Evolutionary conservation across 2,797 vertebrate species (phyloP).

Genomic region (Alcedo atthis): DNA sequence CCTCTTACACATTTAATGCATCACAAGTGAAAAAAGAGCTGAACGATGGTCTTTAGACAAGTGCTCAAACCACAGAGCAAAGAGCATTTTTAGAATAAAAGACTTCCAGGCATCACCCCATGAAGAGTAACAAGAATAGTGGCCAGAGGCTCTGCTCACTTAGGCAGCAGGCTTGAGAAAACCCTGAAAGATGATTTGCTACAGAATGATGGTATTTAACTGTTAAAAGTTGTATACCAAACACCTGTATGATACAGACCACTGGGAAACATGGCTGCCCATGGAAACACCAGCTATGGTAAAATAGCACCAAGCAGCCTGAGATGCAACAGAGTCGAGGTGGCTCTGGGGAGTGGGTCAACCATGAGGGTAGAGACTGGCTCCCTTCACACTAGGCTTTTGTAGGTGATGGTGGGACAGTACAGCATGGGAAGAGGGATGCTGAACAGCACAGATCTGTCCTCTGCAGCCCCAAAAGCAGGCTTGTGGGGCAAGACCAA

Average conservation of each 20-base stretch:
- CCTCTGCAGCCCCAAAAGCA: background rate
- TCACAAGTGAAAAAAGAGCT: background rate
- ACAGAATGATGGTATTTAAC: background rate
- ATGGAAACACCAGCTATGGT: background rate
- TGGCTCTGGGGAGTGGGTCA: background rate
- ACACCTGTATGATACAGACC: background rate
- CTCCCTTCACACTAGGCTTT: background rate
- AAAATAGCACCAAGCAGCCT: conserved; percentile 38
- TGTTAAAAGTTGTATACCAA: background rate
- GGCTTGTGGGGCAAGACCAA: background rate
- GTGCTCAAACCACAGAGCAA: background rate
- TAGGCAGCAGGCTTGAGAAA: background rate
- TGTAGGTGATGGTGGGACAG: background rate
- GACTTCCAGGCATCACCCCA: background rate
- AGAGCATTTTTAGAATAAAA: background rate
- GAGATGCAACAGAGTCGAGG: background rate
- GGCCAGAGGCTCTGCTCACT: background rate
- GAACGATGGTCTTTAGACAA: background rate
- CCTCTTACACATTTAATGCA: background rate
- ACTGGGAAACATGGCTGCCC: background rate
- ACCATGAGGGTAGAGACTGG: accelerated
- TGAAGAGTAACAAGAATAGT: background rate
- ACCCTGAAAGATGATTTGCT: background rate
- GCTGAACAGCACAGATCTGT: background rate
- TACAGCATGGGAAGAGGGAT: background rate